Evolutionary conservation across 35 echinoderm and acorn worm genomes (phyloP), one percentile per base, ranked within the genome.

Genomic region (Holothuria glaberrima): DNA sequence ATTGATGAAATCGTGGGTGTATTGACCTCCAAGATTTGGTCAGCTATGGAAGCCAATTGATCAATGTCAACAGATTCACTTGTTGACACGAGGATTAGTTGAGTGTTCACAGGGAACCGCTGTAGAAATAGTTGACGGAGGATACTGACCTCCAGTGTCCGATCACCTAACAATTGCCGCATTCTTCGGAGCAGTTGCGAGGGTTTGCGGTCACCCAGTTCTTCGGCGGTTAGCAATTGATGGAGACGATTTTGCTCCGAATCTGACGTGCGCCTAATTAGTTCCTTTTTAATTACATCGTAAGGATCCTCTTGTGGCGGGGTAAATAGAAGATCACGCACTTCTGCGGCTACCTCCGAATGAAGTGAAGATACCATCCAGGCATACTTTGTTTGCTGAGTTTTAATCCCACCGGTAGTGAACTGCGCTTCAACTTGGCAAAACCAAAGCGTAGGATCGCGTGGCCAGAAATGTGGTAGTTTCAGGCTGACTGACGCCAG

Each of bases 381-480:
- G 5, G 73, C 24, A 73, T 58, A 93, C 71, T 80, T 93, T 9
- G 91, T 89, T 44, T 35, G 22, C 41, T 93, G 33, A 25, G n/a
- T 30, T 9, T 86, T 93, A 21, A 93, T 93, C 1, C 88, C 50
- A 17, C 76, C 6, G 0, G 92, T 93, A 18, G 30, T 32, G 56
- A 89, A 93, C 63, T 89, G 86, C 20, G 86, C 92, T 59, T 93
- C 92, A 13, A 93, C 86, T 28, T 93, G 92, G 50, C 71, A 59
- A 59, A 93, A 93, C 86, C 86, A 93, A 34, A 93, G 17, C 6
- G 74, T 29, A 20, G 86, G 86, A 59, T 93, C 86, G 56, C 69
- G 64, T 2, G 75, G 86, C 86, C 92, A 93, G 71, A 59, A 90
- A 74, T 75, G 86, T 61, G 87, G 92, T 34, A 94, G 45, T 73